A percentile compares a stretch with the other conserved stretches of the same genome.
phyloP scores from a whole-genome alignment of 2,888 invertebrate species.

The Scaptomyza caliginosa region DNA sequence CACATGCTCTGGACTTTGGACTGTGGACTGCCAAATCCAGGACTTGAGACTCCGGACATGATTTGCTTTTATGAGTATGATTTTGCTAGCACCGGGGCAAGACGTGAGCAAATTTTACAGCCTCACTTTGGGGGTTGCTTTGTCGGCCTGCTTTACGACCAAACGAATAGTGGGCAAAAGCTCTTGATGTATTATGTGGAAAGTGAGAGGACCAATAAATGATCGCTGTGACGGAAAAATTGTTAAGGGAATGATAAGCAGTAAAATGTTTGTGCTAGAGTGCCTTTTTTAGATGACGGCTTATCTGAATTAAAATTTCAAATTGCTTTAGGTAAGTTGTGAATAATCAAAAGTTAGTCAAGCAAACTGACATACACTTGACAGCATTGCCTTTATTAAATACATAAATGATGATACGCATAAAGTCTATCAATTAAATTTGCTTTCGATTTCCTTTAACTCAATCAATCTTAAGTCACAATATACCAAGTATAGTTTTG shows the following conservation, averaged over 20 bases:
- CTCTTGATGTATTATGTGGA: conserved; percentile 51
- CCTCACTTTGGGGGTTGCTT: conserved; percentile 16
- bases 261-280: conserved; percentile 24
- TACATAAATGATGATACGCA: background rate
- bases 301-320: conserved; percentile 6
- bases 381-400: background rate
- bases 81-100: conserved; percentile 28
- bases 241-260: background rate
- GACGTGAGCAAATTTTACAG: conserved; percentile 65
- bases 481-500: background rate
- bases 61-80: conserved; percentile 65
- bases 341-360: background rate
- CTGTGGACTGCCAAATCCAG: background rate
- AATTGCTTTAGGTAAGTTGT: background rate
- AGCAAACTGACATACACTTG: background rate
- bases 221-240: conserved; percentile 14
- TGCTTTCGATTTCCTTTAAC: background rate
- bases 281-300: conserved; percentile 8
- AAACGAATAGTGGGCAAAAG: conserved; percentile 34
- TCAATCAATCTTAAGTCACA: background rate
- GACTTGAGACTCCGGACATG: conserved; percentile 44
- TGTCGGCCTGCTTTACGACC: conserved; percentile 18
- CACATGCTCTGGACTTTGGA: conserved; percentile 2
- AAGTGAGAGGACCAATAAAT: conserved; percentile 3
- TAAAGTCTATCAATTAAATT: background rate